Conservation (phyloP, 2,888 invertebrate genomes). For the Drosophila rellima region DNA sequence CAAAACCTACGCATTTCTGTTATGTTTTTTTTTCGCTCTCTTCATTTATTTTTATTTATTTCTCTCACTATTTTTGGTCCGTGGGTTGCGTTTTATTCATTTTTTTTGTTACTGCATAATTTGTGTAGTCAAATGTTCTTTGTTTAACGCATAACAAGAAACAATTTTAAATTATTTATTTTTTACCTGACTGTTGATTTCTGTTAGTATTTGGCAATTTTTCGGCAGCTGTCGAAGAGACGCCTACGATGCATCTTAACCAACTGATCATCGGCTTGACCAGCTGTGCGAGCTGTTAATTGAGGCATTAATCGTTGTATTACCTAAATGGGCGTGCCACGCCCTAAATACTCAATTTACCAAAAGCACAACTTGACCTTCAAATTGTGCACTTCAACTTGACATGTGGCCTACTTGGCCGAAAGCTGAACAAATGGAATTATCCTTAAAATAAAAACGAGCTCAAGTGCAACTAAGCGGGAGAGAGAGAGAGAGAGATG, state of each 20-base stretch:
- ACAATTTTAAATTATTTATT: slow-evolving; percentile 58
- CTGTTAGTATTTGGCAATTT: too few species aligned
- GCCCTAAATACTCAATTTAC: slow-evolving; percentile 72
- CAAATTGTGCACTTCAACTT: slow-evolving; percentile 57
- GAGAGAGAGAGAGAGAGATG: slow-evolving; percentile 19
- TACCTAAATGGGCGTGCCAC: slow-evolving; percentile 57
- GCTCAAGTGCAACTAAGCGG: slow-evolving; percentile 29
- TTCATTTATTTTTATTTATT: slow-evolving; percentile 45
- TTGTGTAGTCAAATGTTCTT: slow-evolving; percentile 75
- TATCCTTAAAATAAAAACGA: slow-evolving; percentile 54
- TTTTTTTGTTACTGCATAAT: slow-evolving; percentile 38
- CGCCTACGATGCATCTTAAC: slow-evolving; percentile 39
- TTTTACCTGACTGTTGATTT: slow-evolving; percentile 28
- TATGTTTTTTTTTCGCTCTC: slow-evolving; percentile 21
- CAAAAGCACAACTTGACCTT: slow-evolving; percentile 49
- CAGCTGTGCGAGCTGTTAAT: slow-evolving; percentile 56
- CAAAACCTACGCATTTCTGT: slow-evolving; percentile 67
- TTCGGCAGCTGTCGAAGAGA: slow-evolving; percentile 43
- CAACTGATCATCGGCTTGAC: slow-evolving; percentile 20
- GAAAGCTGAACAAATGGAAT: slow-evolving; percentile 24
- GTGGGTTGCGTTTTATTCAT: slow-evolving; percentile 67
- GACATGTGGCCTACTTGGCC: slow-evolving; percentile 44
- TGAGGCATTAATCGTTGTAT: slow-evolving; percentile 63
- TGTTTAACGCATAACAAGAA: slow-evolving; percentile 54
- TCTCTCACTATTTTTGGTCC: slow-evolving; percentile 34